Conservation (phyloP, 1,140 invertebrate species). For the Danaus melanippus region DNA sequence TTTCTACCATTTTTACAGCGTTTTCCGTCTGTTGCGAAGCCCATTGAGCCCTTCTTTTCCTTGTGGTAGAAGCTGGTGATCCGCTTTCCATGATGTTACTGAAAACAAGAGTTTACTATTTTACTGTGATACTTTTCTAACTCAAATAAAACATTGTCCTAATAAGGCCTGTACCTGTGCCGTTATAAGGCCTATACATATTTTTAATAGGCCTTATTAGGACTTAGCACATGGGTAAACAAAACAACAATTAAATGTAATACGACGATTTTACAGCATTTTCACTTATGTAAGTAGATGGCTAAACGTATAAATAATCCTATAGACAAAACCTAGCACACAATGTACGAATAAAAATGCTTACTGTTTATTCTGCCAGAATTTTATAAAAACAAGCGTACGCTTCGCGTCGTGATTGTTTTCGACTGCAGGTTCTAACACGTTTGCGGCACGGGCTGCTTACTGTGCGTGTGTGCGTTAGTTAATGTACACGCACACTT, state of each 20-base stretch:
- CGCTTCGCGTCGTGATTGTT: slow-evolving; percentile 12
- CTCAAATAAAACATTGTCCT: slow-evolving; percentile 10
- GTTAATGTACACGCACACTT: slow-evolving; percentile 15
- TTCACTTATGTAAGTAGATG: slow-evolving; percentile 8
- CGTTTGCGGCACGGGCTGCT: slow-evolving; percentile 10
- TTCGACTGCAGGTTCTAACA: slow-evolving; percentile 14
- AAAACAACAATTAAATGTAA: slow-evolving; percentile 9
- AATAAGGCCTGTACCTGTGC: slow-evolving; percentile 8
- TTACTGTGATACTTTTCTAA: slow-evolving; percentile 10
- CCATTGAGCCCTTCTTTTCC: slow-evolving; percentile 20
- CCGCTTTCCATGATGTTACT: slow-evolving; percentile 14
- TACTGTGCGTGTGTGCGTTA: slow-evolving; percentile 8
- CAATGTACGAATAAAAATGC: slow-evolving; percentile 19
- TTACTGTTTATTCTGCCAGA: slow-evolving; percentile 18
- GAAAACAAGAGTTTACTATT: slow-evolving; percentile 14
- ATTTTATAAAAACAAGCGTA: slow-evolving; percentile 21
- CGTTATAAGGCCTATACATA: slow-evolving; percentile 6
- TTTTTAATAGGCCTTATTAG: slow-evolving; percentile 12
- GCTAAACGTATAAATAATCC: too few species aligned
- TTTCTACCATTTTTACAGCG: slow-evolving; percentile 20
- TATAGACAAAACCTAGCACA: slow-evolving; percentile 14
- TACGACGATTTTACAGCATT: slow-evolving; percentile 5
- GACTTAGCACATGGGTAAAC: slow-evolving; percentile 5
- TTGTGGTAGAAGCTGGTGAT: slow-evolving; percentile 13
- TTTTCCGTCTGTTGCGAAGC: slow-evolving; percentile 15